Conservation (phyloP, 2,113 vertebrate species). For the Neopipo cinnamomea region DNA sequence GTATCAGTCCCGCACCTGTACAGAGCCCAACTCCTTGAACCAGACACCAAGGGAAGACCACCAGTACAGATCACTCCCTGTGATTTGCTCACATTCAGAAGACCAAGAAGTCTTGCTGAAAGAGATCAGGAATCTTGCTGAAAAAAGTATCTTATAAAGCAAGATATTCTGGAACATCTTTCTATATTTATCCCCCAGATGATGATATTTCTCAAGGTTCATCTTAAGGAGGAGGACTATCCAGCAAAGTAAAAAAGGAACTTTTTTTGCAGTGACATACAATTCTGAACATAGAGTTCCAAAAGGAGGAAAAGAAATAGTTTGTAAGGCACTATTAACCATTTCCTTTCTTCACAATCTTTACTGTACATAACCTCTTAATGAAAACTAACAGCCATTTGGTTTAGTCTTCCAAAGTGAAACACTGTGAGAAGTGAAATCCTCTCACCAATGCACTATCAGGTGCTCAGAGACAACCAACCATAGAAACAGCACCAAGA, state of each 20-base stretch:
- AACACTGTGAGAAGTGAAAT: background rate
- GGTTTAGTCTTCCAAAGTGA: background rate
- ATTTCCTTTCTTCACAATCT: background rate
- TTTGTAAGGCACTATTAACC: background rate
- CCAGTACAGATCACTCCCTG: background rate
- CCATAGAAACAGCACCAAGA: background rate
- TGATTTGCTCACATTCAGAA: accelerated
- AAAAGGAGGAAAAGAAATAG: background rate
- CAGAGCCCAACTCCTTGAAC: background rate
- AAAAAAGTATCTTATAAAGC: background rate
- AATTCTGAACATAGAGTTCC: background rate
- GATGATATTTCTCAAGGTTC: background rate
- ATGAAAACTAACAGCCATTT: background rate
- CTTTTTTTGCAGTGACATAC: background rate
- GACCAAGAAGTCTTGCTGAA: background rate
- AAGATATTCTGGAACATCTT: background rate
- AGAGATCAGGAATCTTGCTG: background rate
- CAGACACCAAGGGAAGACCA: background rate
- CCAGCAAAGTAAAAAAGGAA: accelerated
- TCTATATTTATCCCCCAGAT: background rate
- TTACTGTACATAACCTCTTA: background rate
- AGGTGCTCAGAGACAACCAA: background rate
- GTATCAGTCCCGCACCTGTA: background rate
- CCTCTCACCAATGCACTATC: background rate
- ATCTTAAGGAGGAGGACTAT: background rate